A percentile compares a stretch with the other conserved stretches of the same genome.
These are phyloP conservation scores for Automeris io DNA, from an alignment of 2,888 invertebrate genomes.

Conservation along the genomic window DNA sequence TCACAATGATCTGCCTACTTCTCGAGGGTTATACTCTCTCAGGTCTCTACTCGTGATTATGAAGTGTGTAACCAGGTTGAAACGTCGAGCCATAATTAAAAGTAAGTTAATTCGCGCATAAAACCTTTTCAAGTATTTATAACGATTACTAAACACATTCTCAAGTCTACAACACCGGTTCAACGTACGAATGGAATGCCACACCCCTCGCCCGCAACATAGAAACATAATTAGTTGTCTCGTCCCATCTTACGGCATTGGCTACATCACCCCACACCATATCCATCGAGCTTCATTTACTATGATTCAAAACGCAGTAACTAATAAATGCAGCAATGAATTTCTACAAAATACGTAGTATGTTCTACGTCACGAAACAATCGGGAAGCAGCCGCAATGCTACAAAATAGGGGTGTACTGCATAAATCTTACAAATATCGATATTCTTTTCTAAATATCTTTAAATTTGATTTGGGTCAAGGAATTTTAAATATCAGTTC, in stretches of 20 bases:
- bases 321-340: background rate
- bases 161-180: constrained; percentile 34
- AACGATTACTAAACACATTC: constrained; percentile 18
- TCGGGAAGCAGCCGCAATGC: background rate
- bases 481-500: no score
- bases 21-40: no score
- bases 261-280: constrained; percentile 36
- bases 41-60: no score
- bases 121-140: no score
- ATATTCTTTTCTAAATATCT: no score
- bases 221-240: constrained; percentile 71
- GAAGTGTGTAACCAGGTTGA: no score
- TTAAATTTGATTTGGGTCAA: no score
- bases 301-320: background rate
- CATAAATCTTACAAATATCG: no score
- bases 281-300: constrained; percentile 35
- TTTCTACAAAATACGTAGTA: background rate
- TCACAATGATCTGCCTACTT: no score
- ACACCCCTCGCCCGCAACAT: constrained; percentile 55
- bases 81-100: no score
- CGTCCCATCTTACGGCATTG: constrained; percentile 45
- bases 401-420: no score
- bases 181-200: constrained; percentile 60
- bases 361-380: background rate
- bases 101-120: no score